Base-by-base conservation (phyloP, 2,113 vertebrate species). In the Cardinalis cardinalis region DNA sequence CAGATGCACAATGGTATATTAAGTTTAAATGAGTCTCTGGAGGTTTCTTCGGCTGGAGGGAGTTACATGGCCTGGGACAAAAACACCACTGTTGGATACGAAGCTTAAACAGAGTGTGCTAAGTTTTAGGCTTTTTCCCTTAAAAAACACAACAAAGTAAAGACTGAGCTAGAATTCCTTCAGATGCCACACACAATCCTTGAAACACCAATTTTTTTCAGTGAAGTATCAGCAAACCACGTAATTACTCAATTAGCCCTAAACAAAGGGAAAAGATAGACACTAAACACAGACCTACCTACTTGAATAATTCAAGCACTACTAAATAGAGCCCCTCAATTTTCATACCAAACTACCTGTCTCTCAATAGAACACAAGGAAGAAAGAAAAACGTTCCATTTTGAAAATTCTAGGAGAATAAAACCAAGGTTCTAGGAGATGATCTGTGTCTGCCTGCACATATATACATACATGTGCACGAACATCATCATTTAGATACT, bases 31-130 rank as follows among this genome's bases (percentile, higher is more conserved):
- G 10, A 10, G 12, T 46, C 40, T 61, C 9, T 12, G 13, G 18
- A 41, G 25, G 9, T 64, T 73, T 65, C n/a, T 71, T 46, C 52
- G 58, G 28, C 10, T 48, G 48, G 9, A 52, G 20, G 7, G 19
- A 59, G 23, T 77, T 70, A n/a, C 17, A 11, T 2, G 15, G 76
- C 40, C 18, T 40, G 15, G 25, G 19, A 68, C 32, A 86, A 84
- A 66, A 70, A 21, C 51, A 73, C 5, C n/a, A 31, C 6, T 15
- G 16, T 25, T 43, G 41, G 34, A 61, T 15, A 60, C 1, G 12
- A 60, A 71, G 12, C 32, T 84, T 28, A 23, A 14, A 63, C 2
- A 40, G 10, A 44, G 3, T 1, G 0, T 5, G 3, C 1, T 9
- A 63, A 55, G 3, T 38, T 68, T 71, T 19, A 48, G 36, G 48